Evolutionary conservation across 1,140 invertebrate species (phyloP), one percentile per base, ranked within the genome.

Genomic region (Megathymus violae): DNA sequence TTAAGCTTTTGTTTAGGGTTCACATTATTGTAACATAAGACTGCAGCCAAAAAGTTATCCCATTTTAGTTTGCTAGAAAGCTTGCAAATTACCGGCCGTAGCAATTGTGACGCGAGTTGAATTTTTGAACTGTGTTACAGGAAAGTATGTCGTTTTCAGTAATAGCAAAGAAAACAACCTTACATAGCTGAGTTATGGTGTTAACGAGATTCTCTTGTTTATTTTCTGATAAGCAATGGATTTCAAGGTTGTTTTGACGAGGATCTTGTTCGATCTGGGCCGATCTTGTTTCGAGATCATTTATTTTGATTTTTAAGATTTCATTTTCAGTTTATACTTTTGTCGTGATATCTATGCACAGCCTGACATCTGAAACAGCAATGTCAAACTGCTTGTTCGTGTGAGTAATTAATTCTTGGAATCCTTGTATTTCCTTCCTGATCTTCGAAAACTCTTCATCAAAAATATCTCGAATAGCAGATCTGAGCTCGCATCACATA

Each of bases 1-100:
- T 52, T 51, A 2, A 65, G 4, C 48, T 66, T 66, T 13, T 66
- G 27, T 38, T 66, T 66, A 10, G 36, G 46, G 15, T 58, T 34
- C 0, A 22, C 41, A 41, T 51, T 65, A 11, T 61, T 66, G 13
- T 61, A 66, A 27, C 43, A 46, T 3, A 51, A 13, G 1, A 66
- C 22, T 5, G 58, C 58, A 6, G 56, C 64, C 4, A 66, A 11
- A 1, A 66, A 34, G 16, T 66, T 66, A n/a, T n/a, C n/a, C n/a
- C n/a, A n/a, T n/a, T n/a, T n/a, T n/a, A n/a, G n/a, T n/a, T n/a
- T n/a, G n/a, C 15, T 66, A 3, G 17, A 16, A 1, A 66, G 15
- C 40, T 66, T 66, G 17, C 64, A 66, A n/a, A 66, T 38, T 0
- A 67, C 38, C 14, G 44, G 51, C 31, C 36, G 58, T 0, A 44